A percentile compares a stretch with the other conserved stretches of the same genome.
These are phyloP conservation scores for Xerus inauris DNA, from an alignment of 2,113 vertebrate species.

Conservation along the genomic window DNA sequence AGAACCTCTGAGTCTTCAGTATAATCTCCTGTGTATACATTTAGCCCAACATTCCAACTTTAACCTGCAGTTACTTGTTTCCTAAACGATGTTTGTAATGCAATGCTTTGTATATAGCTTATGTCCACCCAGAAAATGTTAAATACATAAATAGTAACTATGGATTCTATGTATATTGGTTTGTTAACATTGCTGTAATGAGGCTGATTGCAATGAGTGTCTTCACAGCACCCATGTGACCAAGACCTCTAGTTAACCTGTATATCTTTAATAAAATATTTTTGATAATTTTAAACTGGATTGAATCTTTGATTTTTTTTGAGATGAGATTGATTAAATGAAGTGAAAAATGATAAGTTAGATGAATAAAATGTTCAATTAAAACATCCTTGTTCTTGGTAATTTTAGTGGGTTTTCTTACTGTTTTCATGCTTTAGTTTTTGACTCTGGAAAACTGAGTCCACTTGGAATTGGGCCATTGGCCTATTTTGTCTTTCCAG, in stretches of 20 bases:
- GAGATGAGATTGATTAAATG: background rate
- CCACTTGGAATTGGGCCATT: slow-evolving; percentile 51
- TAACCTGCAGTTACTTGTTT: background rate
- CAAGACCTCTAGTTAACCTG: background rate
- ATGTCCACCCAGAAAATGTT: background rate
- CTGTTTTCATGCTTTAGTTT: slow-evolving; percentile 19
- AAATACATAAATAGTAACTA: background rate
- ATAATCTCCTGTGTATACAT: background rate
- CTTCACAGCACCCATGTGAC: background rate
- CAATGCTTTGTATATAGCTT: background rate
- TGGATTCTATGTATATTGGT: background rate
- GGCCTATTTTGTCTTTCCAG: slow-evolving; percentile 56
- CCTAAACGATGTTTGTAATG: background rate
- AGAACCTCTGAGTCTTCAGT: background rate
- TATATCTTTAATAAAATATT: background rate
- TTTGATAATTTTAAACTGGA: slow-evolving; percentile 20
- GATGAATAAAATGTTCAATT: background rate
- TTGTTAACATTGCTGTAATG: background rate
- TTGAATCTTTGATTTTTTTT: background rate
- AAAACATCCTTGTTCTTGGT: background rate
- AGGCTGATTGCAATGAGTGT: background rate
- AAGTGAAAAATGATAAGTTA: slow-evolving; percentile 13
- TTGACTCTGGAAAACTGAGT: slow-evolving; percentile 47
- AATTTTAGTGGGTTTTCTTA: slow-evolving; percentile 31
- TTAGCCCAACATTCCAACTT: background rate